Evolutionary conservation across 2,888 invertebrate species (phyloP), one percentile per base, ranked within the genome.

Genomic region (Chrysotoxum bicinctum): DNA sequence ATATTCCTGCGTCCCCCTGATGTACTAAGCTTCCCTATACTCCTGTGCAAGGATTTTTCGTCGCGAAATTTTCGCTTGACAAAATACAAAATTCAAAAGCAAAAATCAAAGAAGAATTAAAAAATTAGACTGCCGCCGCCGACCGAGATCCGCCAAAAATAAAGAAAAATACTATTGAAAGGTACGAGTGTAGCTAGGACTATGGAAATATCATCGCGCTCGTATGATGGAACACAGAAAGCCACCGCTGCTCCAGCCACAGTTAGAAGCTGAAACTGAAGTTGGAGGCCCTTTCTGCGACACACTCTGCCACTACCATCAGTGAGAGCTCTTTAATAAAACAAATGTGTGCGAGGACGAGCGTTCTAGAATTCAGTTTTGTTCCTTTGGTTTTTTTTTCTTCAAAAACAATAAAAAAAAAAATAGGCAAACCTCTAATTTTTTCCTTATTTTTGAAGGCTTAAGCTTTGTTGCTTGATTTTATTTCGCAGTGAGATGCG

Each of bases 91-190:
- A 85, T 85, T 85, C 76, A 81, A 85, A 85, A 69, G 69, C 85
- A 54, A 77, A 85, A 85, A 85, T 85, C 85, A 85, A 85, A 85
- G 85, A 81, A 85, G 73, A 85, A 85, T 85, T 85, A 81, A 85
- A 85, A 85, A 85, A 81, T 85, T 85, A 85, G 81, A 85, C 64
- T 66, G 19, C 21, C 58, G 14, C 35, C 58, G 12, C 16, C 12
- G 32, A 79, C 70, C 68, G 85, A 73, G 69, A 85, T 85, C 62
- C 68, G 23, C 56, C 70, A 62, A 62, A 56, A 52, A 72, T 68
- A 75, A 62, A 56, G 43, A 58, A 37, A 56, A 73, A 37, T 19
- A 21, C 50, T 70, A 60, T 58, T 58, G 12, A 37, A 58, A 35
- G 58, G 58, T 58, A 37, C 14, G 21, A 35, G 14, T 37, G 3